Evolutionary conservation across 2,888 invertebrate genomes (phyloP).

Genomic region (Macaria liturata): DNA sequence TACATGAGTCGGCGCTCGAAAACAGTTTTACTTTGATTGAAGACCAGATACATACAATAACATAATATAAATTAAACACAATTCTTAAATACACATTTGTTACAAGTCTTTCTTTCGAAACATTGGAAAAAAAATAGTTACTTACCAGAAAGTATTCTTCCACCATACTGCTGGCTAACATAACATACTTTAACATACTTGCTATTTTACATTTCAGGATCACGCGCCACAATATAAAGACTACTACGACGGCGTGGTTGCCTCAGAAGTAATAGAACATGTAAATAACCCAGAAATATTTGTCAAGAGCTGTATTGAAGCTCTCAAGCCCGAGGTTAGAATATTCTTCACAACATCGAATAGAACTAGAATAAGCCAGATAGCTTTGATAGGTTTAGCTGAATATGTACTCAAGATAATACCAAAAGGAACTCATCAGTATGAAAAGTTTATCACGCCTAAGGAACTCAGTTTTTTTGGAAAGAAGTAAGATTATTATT

Average conservation of each 20-base stretch:
- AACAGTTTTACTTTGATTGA: no score
- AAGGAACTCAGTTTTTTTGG: constrained; percentile 87
- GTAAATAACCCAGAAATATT: constrained; percentile 88
- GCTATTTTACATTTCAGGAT: constrained; percentile 57
- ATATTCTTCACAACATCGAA: constrained; percentile 88
- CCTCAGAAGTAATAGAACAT: constrained; percentile 96
- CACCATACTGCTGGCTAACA: no score
- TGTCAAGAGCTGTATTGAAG: constrained; percentile 85
- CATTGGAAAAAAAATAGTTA: no score
- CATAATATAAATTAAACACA: no score
- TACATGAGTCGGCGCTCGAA: no score
- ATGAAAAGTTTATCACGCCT: constrained; percentile 94
- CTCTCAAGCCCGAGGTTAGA: constrained; percentile 87
- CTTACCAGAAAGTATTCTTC: no score
- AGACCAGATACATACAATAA: no score
- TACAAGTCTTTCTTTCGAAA: no score
- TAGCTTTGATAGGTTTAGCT: constrained; percentile 86
- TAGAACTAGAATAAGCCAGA: constrained; percentile 85
- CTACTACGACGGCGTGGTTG: constrained; percentile 91
- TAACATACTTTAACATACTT: no score
- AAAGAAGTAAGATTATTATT: constrained; percentile 90
- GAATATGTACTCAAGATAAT: constrained; percentile 89
- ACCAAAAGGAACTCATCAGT: constrained; percentile 95
- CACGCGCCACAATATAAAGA: constrained; percentile 71
- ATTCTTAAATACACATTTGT: no score